Evolutionary conservation across 2,797 vertebrate genomes (phyloP), one percentile per base, ranked within the genome.

Genomic region (Rhinophrynus dorsalis): DNA sequence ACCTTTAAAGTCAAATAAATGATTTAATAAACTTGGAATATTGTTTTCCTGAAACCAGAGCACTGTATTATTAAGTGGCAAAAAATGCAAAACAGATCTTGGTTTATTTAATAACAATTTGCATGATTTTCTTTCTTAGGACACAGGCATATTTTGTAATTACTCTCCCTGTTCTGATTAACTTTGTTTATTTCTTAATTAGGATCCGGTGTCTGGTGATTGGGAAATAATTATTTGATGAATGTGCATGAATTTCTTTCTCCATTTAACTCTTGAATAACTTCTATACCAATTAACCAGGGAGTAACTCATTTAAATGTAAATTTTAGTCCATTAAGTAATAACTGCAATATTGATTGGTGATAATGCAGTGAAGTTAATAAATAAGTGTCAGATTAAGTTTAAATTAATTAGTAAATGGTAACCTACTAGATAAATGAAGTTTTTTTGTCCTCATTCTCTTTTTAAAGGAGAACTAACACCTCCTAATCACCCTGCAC

Each of bases 131-230:
- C 78, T 83, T 76, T 21, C 78, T 60, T 11, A 74, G 11, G 42
- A 52, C 12, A 33, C n/a, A 76, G 58, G 35, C 81, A 71, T 64
- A 80, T 84, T 86, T 78, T 81, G 80, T 38, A 72, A 83, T 79
- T 69, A 75, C 77, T 79, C 79, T 81, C 81, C 69, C 73, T 66
- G 82, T 68, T 0, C 84, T 85, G 81, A 83, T 89, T 84, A 85
- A 83, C 85, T 86, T 84, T 84, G 84, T 87, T 90, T 90, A 85
- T 85, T 83, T 76, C 79, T 80, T 83, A 83, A 88, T 86, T 85
- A 77, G 75, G 8, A 57, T 79, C 15, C 45, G 70, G 81, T 79
- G 79, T 74, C 83, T 87, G 1, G 0, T 50, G 68, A 75, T 75
- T 84, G 77, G 20, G 24, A 81, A 89, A 81, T 85, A 84, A 88